These are phyloP conservation scores for Mythimna loreyi DNA, from an alignment of 2,888 invertebrate species.

Conservation along the genomic window DNA sequence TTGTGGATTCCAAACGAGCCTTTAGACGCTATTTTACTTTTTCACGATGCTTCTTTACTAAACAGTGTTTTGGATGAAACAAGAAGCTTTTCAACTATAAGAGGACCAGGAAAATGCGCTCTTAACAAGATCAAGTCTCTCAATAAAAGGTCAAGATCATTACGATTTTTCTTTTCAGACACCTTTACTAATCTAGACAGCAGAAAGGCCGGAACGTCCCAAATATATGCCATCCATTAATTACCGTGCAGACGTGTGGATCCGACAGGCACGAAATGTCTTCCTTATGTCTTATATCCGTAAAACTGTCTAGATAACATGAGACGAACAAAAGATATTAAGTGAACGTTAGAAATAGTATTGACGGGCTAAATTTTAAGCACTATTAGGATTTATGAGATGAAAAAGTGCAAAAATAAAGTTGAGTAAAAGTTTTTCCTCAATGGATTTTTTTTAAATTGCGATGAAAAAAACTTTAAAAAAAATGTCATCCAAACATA, in stretches of 20 bases:
- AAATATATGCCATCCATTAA: constrained; percentile 46
- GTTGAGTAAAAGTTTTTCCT: too few species aligned
- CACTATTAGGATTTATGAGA: neutral
- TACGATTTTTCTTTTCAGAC: constrained; percentile 2
- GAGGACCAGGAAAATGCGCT: neutral
- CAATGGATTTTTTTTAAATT: too few species aligned
- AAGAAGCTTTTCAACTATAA: too few species aligned
- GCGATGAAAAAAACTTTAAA: too few species aligned
- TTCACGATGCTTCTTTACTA: too few species aligned
- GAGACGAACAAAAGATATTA: constrained; percentile 11
- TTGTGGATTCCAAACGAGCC: too few species aligned
- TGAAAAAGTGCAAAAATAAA: too few species aligned
- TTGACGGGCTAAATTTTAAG: neutral
- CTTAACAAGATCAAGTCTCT: neutral
- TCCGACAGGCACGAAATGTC: constrained; percentile 36
- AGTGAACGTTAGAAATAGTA: constrained; percentile 24
- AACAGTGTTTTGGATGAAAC: too few species aligned
- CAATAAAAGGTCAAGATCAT: constrained; percentile 1
- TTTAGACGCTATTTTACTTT: too few species aligned
- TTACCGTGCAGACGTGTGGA: constrained; percentile 39
- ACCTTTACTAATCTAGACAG: constrained; percentile 21
- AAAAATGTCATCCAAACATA: too few species aligned
- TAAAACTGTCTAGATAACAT: constrained; percentile 30
- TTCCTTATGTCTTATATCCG: constrained; percentile 12
- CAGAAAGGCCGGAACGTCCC: constrained; percentile 6